Evolutionary conservation across 2,113 vertebrate genomes (phyloP).

Genomic region (Solea solea): DNA sequence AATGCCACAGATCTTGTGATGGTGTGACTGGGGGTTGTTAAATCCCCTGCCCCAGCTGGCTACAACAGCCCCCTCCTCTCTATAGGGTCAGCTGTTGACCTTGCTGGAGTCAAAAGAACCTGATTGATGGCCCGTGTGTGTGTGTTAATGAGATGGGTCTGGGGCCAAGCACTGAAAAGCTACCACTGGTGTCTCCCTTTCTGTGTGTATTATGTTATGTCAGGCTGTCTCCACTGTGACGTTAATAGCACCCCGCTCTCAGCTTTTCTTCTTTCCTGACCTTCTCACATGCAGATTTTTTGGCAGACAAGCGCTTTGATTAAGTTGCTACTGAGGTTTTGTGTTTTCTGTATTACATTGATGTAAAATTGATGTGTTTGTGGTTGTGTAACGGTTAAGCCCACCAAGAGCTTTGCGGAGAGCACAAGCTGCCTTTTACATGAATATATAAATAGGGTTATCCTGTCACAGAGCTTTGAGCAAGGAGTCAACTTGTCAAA

Average conservation of each 20-base stretch:
- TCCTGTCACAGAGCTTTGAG: slow-evolving; percentile 13
- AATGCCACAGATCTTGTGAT: neutral
- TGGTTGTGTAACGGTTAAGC: neutral
- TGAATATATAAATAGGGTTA: slow-evolving; percentile 14
- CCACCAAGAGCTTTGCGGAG: neutral
- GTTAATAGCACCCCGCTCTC: slow-evolving; percentile 24
- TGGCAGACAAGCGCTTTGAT: neutral
- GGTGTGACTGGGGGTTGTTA: neutral
- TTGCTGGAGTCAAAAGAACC: slow-evolving; percentile 43
- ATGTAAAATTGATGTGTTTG: neutral
- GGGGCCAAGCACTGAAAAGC: slow-evolving; percentile 17
- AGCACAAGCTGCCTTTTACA: slow-evolving; percentile 1
- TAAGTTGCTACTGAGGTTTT: slow-evolving; percentile 1
- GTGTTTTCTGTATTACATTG: slow-evolving; percentile 15
- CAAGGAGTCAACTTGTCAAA: slow-evolving; percentile 19
- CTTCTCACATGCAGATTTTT: neutral
- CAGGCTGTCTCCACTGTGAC: slow-evolving; percentile 37
- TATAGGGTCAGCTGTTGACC: slow-evolving; percentile 52
- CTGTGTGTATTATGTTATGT: slow-evolving; percentile 48
- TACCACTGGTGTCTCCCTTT: slow-evolving; percentile 21
- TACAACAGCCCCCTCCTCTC: slow-evolving; percentile 27
- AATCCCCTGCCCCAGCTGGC: slow-evolving; percentile 36
- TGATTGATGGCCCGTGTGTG: slow-evolving; percentile 35
- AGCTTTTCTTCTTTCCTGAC: slow-evolving; percentile 11
- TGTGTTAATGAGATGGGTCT: slow-evolving; percentile 13